A percentile compares a stretch with the other conserved stretches of the same genome.
phyloP scores from a whole-genome alignment of 2,888 invertebrate species.

The Adela reaumurella region DNA sequence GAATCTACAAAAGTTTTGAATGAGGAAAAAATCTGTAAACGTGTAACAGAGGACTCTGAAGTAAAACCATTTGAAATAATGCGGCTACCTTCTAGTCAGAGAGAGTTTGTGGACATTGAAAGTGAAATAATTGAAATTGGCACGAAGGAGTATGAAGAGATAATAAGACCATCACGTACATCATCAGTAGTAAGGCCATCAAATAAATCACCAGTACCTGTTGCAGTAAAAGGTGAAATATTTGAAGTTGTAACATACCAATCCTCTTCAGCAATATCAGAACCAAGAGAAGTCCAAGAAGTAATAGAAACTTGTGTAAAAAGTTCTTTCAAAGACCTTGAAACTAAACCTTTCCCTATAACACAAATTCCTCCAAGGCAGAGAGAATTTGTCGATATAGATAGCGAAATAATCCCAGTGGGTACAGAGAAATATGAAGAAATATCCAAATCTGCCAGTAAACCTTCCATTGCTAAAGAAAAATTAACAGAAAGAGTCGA shows the following conservation, averaged over 20 bases:
- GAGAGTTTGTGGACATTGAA: constrained; percentile 47
- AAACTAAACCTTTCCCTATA: constrained; percentile 46
- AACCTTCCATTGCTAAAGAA: constrained; percentile 47
- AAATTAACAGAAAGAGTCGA: constrained; percentile 35
- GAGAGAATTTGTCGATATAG: constrained; percentile 47
- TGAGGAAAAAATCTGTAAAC: constrained; percentile 24
- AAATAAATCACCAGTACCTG: constrained; percentile 34
- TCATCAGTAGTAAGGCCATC: constrained; percentile 41
- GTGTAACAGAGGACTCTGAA: constrained; percentile 19
- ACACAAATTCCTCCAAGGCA: constrained; percentile 44
- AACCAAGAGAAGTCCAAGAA: constrained; percentile 14
- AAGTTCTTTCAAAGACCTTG: constrained; percentile 28
- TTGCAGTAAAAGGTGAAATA: constrained; percentile 21
- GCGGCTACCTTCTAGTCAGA: constrained; percentile 32
- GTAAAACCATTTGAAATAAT: constrained; percentile 38
- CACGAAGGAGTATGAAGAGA: constrained; percentile 41
- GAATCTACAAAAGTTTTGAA: no score
- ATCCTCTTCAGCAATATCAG: not conserved
- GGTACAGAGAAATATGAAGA: constrained; percentile 47
- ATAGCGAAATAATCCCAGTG: constrained; percentile 38
- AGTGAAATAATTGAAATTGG: constrained; percentile 46
- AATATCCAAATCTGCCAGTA: constrained; percentile 47
- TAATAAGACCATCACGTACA: constrained; percentile 27
- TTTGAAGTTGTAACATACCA: not conserved
- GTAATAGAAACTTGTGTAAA: constrained; percentile 32